Evolutionary conservation across 2,888 invertebrate species (phyloP).

Genomic region (Syrphus vitripennis): DNA sequence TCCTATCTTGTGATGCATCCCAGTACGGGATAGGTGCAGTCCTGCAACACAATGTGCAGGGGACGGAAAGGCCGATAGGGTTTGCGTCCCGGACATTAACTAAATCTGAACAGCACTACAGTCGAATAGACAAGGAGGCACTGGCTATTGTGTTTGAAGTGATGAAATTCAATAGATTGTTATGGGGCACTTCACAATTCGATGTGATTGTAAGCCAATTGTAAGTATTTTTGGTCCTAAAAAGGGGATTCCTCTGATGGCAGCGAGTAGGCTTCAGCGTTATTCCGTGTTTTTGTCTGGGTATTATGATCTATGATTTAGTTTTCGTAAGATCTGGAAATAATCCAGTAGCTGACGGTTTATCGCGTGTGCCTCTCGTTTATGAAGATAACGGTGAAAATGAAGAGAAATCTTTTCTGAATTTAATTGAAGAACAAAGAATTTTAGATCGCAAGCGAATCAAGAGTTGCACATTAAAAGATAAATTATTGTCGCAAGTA

Average conservation of each 20-base stretch:
- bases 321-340: background rate
- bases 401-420: background rate
- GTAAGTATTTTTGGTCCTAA: background rate
- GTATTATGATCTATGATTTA: background rate
- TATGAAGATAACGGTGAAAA: background rate
- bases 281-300: background rate
- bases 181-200: slow-evolving; percentile 1
- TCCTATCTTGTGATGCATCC: background rate
- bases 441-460: background rate
- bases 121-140: background rate
- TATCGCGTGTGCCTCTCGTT: background rate
- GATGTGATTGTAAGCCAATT: background rate
- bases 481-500: background rate
- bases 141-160: background rate
- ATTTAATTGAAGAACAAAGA: background rate
- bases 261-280: background rate
- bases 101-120: background rate
- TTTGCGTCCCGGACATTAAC: background rate
- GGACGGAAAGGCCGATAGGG: background rate
- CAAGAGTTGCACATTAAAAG: background rate
- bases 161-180: background rate
- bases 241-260: background rate
- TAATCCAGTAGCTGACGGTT: background rate
- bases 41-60: background rate
- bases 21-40: background rate